Evolutionary conservation across 2,113 vertebrate genomes (phyloP), one percentile per base, ranked within the genome.

Genomic region (Bolborhynchus lineola): DNA sequence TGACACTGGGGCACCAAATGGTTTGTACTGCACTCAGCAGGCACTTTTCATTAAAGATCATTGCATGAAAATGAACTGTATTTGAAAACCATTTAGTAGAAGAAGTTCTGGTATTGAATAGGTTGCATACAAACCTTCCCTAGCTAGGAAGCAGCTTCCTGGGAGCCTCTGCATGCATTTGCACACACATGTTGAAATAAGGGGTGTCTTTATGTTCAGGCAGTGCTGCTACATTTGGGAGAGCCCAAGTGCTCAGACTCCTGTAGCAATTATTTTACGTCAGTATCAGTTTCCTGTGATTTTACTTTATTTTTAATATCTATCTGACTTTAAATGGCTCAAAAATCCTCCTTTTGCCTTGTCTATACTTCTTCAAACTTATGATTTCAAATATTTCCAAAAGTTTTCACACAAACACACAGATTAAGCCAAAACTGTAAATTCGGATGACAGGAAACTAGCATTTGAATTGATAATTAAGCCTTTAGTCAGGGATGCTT

Each of bases 1-100:
- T 97, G 98, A 97, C 97, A 95, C 95, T 96, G 97, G 97, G 96
- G 97, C 77, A 96, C 96, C 98, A 98, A 98, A 98, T 98, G 98
- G 98, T 96, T 97, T 83, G 82, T 93, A 88, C 96, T 86, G 95
- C 92, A 92, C 97, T 88, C 97, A 97, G 95, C 96, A 94, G 97
- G 97, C 95, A 96, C 97, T 98, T 98, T 98, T 98, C 98, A 97
- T 98, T 98, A 98, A 95, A 97, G 96, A 98, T 97, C 97, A 31
- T 96, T 95, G 97, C 97, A 94, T 97, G 95, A 87, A 92, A 72
- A 97, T 93, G 93, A 97, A 94, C 93, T 92, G 59, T 91, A 92
- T 97, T 92, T 85, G 85, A 96, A 95, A 96, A 91, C 11, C 80
- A 23, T 90, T 97, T 80, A 89, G 81, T 60, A 92, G 95, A 81